These are phyloP conservation scores for Anthoscopus minutus DNA, from an alignment of 2,113 vertebrate genomes.

Conservation along the genomic window DNA sequence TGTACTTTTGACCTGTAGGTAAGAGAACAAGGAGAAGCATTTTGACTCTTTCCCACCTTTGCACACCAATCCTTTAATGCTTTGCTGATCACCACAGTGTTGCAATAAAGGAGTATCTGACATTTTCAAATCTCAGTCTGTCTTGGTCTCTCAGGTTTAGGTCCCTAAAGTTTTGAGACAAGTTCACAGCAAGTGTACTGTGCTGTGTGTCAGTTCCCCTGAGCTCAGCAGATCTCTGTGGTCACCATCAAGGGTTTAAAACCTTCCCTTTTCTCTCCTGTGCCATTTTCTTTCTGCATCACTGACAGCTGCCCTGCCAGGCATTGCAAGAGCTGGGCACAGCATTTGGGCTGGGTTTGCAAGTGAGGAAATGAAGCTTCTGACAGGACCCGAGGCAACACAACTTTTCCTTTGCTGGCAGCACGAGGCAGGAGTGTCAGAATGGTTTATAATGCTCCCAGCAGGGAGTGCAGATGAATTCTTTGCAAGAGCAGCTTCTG, in stretches of 20 bases:
- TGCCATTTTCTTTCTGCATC: not conserved
- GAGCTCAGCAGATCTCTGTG: not conserved
- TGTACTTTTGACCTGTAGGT: not conserved
- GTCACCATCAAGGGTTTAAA: not conserved
- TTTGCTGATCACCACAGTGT: not conserved
- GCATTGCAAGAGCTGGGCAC: not conserved
- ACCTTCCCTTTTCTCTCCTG: not conserved
- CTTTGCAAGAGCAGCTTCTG: not conserved
- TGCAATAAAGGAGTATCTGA: not conserved
- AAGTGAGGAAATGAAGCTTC: not conserved
- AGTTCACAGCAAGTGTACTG: not conserved
- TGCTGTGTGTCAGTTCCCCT: not conserved
- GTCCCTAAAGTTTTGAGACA: not conserved
- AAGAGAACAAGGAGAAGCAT: not conserved
- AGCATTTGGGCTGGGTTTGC: not conserved
- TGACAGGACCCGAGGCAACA: not conserved
- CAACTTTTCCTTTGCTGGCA: not conserved
- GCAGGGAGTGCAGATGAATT: not conserved
- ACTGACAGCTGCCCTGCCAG: not conserved
- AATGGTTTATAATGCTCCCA: not conserved
- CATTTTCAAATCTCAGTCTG: not conserved
- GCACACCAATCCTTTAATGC: not conserved
- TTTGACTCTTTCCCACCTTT: not conserved
- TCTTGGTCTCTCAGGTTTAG: not conserved
- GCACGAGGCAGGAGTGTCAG: not conserved